A percentile compares a stretch with the other conserved stretches of the same genome.
Conservation (phyloP, 2,797 vertebrate species). For the Agapornis canus region DNA sequence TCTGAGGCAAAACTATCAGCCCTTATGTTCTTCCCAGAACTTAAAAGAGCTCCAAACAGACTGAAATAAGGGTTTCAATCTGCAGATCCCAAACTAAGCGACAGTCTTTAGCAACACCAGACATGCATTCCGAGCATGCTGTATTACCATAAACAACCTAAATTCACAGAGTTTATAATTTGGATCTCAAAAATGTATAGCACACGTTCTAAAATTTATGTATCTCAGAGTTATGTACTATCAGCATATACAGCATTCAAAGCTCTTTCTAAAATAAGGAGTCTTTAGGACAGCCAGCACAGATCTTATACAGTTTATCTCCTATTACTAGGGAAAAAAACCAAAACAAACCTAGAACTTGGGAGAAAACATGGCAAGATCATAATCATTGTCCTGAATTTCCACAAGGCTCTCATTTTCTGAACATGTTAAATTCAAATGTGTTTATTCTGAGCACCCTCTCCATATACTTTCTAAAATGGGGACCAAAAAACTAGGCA, state of each 20-base stretch:
- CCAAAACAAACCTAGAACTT: rapidly evolving
- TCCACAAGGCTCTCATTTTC: background rate
- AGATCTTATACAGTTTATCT: background rate
- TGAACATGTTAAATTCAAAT: background rate
- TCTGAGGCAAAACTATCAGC: background rate
- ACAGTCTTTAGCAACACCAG: background rate
- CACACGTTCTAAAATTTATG: rapidly evolving
- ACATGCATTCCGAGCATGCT: background rate
- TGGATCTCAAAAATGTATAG: background rate
- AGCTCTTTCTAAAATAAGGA: background rate
- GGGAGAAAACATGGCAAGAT: background rate
- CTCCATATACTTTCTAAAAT: background rate
- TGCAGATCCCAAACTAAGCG: background rate
- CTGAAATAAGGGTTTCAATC: background rate
- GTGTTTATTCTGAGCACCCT: background rate
- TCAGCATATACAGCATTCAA: background rate
- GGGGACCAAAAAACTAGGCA: background rate
- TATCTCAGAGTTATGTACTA: background rate
- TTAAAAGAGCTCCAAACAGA: background rate
- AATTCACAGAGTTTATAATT: background rate
- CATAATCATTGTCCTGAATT: background rate
- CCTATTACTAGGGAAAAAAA: background rate
- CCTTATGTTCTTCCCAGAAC: background rate
- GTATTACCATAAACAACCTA: background rate
- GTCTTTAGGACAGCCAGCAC: background rate